A percentile compares a stretch with the other conserved stretches of the same genome.
These are phyloP conservation scores for Drosophila merina DNA, from an alignment of 2,888 invertebrate genomes.

Conservation along the genomic window DNA sequence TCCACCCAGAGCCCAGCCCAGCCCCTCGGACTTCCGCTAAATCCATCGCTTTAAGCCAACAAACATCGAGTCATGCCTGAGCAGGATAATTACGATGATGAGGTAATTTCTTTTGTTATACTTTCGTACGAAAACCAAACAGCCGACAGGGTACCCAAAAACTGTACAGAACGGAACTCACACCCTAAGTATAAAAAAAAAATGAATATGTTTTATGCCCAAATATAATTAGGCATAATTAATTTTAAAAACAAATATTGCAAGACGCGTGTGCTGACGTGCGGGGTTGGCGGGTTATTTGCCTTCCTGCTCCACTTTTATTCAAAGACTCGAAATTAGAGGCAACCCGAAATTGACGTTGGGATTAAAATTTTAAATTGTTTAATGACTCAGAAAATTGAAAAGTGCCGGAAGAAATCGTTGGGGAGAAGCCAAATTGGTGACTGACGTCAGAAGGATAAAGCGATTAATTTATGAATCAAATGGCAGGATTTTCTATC, in stretches of 20 bases:
- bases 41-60: slow-evolving; percentile 61
- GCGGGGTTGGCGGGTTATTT: slow-evolving; percentile 7
- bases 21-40: slow-evolving; percentile 48
- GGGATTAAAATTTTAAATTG: slow-evolving; percentile 33
- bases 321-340: slow-evolving; percentile 3
- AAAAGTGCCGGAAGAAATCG: slow-evolving; percentile 11
- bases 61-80: slow-evolving; percentile 82
- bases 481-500: not conserved
- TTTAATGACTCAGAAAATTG: slow-evolving; percentile 36
- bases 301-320: not conserved
- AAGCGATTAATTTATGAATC: slow-evolving; percentile 6
- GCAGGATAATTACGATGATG: slow-evolving; percentile 84
- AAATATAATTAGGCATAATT: slow-evolving; percentile 68
- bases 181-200: slow-evolving; percentile 4
- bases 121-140: slow-evolving; percentile 14
- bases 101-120: slow-evolving; percentile 80
- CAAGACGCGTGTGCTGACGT: slow-evolving; percentile 23
- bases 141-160: slow-evolving; percentile 8
- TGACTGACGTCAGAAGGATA: slow-evolving; percentile 12
- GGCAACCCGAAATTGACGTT: slow-evolving; percentile 8
- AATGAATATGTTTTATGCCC: slow-evolving; percentile 47
- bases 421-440: not conserved
- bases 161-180: slow-evolving; percentile 3
- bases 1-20: not conserved
- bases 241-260: slow-evolving; percentile 60